These are phyloP conservation scores for Stenotaenia linearis DNA, from an alignment of 2,888 invertebrate genomes.

Conservation along the genomic window DNA sequence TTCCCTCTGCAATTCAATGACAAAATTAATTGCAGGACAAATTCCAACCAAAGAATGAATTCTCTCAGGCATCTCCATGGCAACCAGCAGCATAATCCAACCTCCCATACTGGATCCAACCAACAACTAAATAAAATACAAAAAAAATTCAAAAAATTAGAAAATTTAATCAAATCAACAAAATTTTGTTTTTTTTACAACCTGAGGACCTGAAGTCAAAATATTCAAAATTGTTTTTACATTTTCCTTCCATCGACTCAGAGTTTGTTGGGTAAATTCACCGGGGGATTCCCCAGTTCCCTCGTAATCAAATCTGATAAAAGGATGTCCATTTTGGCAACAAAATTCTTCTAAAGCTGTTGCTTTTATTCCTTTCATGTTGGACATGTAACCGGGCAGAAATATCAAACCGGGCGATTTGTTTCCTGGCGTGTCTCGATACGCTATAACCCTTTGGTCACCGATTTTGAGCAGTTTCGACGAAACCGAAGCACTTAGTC, in stretches of 20 bases:
- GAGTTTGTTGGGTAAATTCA: background rate
- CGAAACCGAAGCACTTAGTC: background rate
- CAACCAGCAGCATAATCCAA: slow-evolving; percentile 28
- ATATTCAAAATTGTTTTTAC: slow-evolving; percentile 18
- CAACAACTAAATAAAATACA: slow-evolving; percentile 11
- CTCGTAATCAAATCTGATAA: slow-evolving; percentile 33
- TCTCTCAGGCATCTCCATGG: background rate
- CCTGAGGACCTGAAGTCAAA: slow-evolving; percentile 31
- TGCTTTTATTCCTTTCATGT: slow-evolving; percentile 30
- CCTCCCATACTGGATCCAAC: slow-evolving; percentile 33
- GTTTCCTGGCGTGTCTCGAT: background rate
- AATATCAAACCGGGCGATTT: slow-evolving; percentile 32
- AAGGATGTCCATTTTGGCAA: slow-evolving; percentile 20
- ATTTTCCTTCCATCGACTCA: slow-evolving; percentile 30
- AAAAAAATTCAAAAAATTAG: background rate
- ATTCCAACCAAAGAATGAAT: slow-evolving; percentile 21
- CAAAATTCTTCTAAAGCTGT: slow-evolving; percentile 26
- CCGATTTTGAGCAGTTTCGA: background rate
- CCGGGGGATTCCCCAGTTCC: slow-evolving; percentile 31
- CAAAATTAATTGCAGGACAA: background rate
- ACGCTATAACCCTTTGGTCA: background rate
- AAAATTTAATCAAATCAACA: background rate
- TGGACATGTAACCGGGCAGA: slow-evolving; percentile 31
- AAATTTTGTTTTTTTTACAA: too few relatives aligned
- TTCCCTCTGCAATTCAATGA: background rate